phyloP scores from a whole-genome alignment of 2,113 vertebrate species.

The Sinocyclocheilus maitianheensis region DNA sequence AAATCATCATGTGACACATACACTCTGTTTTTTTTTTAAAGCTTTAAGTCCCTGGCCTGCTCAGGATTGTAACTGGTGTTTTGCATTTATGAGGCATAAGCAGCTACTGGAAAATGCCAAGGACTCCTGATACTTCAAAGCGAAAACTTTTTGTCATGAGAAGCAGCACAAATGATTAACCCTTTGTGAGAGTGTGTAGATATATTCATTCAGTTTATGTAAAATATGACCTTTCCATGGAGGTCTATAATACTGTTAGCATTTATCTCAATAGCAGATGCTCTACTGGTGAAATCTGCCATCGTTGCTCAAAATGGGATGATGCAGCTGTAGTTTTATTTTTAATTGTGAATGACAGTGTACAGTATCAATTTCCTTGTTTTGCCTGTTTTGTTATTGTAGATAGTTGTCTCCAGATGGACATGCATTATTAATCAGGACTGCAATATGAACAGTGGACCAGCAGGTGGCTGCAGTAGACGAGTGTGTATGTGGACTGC shows the following conservation, averaged over 20 bases:
- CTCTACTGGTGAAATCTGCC: not conserved
- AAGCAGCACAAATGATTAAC: not conserved
- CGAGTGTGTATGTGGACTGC: constrained; percentile 21
- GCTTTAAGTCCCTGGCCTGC: constrained; percentile 1
- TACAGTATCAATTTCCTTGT: constrained; percentile 34
- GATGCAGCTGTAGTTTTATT: not conserved
- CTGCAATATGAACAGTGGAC: constrained; percentile 54
- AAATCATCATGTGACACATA: constrained; percentile 29
- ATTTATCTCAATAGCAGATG: not conserved
- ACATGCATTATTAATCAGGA: constrained; percentile 59
- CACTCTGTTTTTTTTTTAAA: not conserved
- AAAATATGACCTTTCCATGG: not conserved
- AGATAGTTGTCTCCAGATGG: constrained; percentile 50
- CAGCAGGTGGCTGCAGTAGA: constrained; percentile 57
- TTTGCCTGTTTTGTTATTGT: constrained; percentile 44
- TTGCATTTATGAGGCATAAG: constrained; percentile 14
- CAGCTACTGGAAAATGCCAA: constrained; percentile 32
- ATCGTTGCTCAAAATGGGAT: not conserved
- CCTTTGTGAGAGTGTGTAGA: not conserved
- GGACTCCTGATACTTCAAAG: constrained; percentile 26
- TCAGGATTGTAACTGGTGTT: constrained; percentile 3
- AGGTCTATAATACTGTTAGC: not conserved
- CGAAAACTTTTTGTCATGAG: not conserved
- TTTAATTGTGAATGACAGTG: constrained; percentile 23
- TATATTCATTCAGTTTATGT: not conserved